Base-by-base conservation (phyloP, 1,140 invertebrate genomes). In the Chionoecetes opilio region DNA sequence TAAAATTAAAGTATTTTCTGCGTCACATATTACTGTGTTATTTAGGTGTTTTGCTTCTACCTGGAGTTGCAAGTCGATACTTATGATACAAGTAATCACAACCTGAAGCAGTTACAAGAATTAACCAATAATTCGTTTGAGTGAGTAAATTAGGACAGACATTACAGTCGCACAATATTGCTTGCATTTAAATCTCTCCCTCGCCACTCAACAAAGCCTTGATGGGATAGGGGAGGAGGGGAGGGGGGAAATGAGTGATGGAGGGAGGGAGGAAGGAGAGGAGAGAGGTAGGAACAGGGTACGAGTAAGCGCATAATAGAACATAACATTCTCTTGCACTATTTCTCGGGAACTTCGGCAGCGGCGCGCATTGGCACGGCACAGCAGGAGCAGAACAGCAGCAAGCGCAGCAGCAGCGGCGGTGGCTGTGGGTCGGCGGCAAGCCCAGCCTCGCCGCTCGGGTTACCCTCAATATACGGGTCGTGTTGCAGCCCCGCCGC, bases 381-480 rank as follows among this genome's bases (percentile, higher is more conserved):
- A 6, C 3, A 31, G 84, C 84, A 86, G 35, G 14, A 34, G 26
- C 34, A 84, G 82, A n/a, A n/a, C 82, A 84, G 31, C 82, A 34
- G 32, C 84, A 86, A 32, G 31, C 32, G 35, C 31, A 31, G 84
- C 35, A 86, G 35, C 84, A 34, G 32, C 84, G 9, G 35, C 35
- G 84, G 32, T 86, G 84, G 35, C 84, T 35, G 32, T 17, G 84
- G 35, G 35, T 35, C 84, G 35, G 84, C 84, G 17, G 46, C 89
- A 75, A 90, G 32, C n/a, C 34, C 29, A 90, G 35, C 75, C 41
- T 63, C 93, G n/a, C 32, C 32, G 32, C 32, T 94, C 93, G 31
- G 63, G 63, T 94, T 94, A 94, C 93, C 93, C 87, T 94, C 93
- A 94, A 94, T 94, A 94, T 90, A 94, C 82, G 35, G 46, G 38